Base-by-base conservation (phyloP, 1,140 invertebrate species). In the Zaprionus lachaisei region DNA sequence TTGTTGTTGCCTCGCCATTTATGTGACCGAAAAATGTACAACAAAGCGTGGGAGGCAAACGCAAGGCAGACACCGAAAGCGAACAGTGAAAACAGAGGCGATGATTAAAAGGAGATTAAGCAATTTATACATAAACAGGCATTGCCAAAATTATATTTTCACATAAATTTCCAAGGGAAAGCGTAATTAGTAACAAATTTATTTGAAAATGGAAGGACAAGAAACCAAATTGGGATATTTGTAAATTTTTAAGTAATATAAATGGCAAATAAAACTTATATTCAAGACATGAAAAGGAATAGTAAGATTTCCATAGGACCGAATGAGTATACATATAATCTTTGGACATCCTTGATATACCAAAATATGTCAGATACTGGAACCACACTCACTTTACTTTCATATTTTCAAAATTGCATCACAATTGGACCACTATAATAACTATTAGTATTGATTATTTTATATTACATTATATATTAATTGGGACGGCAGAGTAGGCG, bases 21-120 rank as follows among this genome's bases (percentile, higher is more conserved):
- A 67, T 67, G 44, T 73, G 57, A 73, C 80, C 74, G 44, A 73
- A 81, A 87, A 84, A 79, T 74, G 55, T 80, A 78, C 67, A 70
- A 73, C 63, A 65, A 63, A 58, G 41, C 41, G 69, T n/a, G 26
- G 31, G 28, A 56, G 12, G 5, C 41, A 2, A 28, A 37, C 22
- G 69, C 41, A 47, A 56, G 57, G 44, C 49, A 20, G 17, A 58
- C 20, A 6, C 6, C 38, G 38, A 28, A 65, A 49, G 20, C 15
- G 31, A 9, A 31, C 28, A 31, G 28, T 31, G 28, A 44, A 44
- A 54, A 24, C 63, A 71, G 67, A 38, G 44, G 62, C 56, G 63
- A 15, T 75, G 72, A 71, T 64, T 69, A 75, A 64, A 44, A 71
- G 54, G 54, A 70, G 58, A 75, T 75, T 70, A 63, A 57, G 26